Evolutionary conservation across 2,797 vertebrate genomes (phyloP).

Genomic region (Gymnopithys bicolor): DNA sequence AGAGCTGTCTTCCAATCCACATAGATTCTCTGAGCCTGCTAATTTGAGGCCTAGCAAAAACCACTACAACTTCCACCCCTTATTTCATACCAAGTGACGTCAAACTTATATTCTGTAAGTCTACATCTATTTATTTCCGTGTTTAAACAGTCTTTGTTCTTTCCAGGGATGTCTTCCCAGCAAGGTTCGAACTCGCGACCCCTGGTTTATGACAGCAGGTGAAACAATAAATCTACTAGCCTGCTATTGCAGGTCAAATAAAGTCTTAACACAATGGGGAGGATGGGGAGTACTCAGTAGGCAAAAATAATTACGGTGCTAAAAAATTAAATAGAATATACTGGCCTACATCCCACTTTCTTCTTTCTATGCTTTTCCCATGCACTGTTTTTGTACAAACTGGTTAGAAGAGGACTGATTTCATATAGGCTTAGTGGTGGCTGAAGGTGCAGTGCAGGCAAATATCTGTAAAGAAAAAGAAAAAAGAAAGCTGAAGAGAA

Average conservation of each 20-base stretch:
- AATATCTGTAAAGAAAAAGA: neutral
- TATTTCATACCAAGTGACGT: too few relatives aligned
- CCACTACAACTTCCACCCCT: too few relatives aligned
- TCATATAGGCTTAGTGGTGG: neutral
- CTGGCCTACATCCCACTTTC: neutral
- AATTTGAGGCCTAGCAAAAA: too few relatives aligned
- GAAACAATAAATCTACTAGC: neutral
- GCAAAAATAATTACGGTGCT: neutral
- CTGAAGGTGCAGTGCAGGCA: neutral
- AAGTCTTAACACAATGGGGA: neutral
- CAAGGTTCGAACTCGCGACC: too few relatives aligned
- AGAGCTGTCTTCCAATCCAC: too few relatives aligned
- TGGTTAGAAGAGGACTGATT: neutral
- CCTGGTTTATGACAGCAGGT: neutral
- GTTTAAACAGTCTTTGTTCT: too few relatives aligned
- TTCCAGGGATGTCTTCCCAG: too few relatives aligned
- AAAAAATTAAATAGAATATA: neutral
- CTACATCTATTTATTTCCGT: too few relatives aligned
- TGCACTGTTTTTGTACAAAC: neutral
- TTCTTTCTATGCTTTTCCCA: neutral
- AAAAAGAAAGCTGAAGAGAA: neutral
- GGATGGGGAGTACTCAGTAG: neutral
- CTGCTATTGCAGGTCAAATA: neutral
- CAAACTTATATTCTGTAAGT: too few relatives aligned
- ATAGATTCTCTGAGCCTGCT: too few relatives aligned